Conservation (phyloP, 2,113 vertebrate species). For the Plotosus lineatus region DNA sequence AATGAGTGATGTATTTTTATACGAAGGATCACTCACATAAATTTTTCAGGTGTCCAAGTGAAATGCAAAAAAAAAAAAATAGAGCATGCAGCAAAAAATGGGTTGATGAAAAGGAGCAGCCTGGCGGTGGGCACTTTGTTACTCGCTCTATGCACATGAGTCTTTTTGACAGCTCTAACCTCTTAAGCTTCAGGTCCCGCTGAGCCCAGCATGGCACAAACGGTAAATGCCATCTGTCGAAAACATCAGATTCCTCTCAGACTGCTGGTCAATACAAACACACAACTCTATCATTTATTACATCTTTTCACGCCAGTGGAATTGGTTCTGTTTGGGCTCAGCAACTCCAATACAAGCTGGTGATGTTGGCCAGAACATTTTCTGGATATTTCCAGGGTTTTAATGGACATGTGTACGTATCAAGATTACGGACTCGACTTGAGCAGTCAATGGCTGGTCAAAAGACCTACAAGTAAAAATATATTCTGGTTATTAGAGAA, state of each 20-base stretch:
- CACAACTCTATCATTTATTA: slow-evolving; percentile 21
- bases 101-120: slow-evolving; percentile 88
- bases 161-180: slow-evolving; percentile 97
- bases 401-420: background rate
- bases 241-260: slow-evolving; percentile 72
- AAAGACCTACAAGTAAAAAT: background rate
- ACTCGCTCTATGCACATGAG: slow-evolving; percentile 94
- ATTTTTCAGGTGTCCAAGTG: background rate
- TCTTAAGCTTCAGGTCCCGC: slow-evolving; percentile 94
- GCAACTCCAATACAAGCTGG: background rate
- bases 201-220: slow-evolving; percentile 91
- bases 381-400: background rate
- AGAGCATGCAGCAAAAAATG: slow-evolving; percentile 60
- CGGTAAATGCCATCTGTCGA: slow-evolving; percentile 97
- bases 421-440: background rate
- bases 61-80: background rate
- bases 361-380: background rate
- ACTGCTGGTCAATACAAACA: slow-evolving; percentile 32
- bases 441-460: background rate
- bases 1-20: background rate
- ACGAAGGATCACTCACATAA: background rate
- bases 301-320: background rate
- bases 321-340: background rate
- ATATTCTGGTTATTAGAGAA: slow-evolving; percentile 1
- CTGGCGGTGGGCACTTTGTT: slow-evolving; percentile 88